phyloP scores from a whole-genome alignment of 2,888 invertebrate genomes.

The Pyrrhosoma nymphula region DNA sequence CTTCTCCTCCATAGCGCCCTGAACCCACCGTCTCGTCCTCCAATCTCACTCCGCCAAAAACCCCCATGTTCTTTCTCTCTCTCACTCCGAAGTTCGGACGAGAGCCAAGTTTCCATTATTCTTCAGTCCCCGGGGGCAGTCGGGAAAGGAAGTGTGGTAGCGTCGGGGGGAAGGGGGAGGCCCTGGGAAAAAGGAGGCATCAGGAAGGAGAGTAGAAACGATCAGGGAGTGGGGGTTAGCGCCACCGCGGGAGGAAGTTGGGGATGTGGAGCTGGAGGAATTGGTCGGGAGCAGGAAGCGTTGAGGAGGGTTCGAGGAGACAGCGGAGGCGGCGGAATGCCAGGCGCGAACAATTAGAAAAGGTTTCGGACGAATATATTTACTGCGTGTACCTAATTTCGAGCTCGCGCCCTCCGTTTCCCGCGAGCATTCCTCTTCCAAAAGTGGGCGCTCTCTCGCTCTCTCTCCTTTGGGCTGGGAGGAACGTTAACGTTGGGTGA shows the following conservation, averaged over 20 bases:
- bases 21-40: not conserved
- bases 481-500: not conserved
- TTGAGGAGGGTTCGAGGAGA: not conserved
- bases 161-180: not conserved
- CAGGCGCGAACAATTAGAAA: not conserved
- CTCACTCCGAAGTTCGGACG: constrained; percentile 58
- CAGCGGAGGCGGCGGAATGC: not conserved
- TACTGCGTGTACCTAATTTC: not conserved
- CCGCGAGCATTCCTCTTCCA: not conserved
- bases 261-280: not conserved
- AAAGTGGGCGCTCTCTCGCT: not conserved
- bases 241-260: not conserved
- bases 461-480: not conserved
- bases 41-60: constrained; percentile 26
- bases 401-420: not conserved
- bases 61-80: not conserved
- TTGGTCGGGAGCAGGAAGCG: not conserved
- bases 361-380: not conserved
- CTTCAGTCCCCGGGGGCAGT: constrained; percentile 61
- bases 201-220: not conserved
- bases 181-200: not conserved
- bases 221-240: not conserved
- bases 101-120: constrained; percentile 67
- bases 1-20: not conserved
- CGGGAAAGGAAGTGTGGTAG: not conserved